A percentile compares a stretch with the other conserved stretches of the same genome.
phyloP scores from a whole-genome alignment of 2,797 vertebrate genomes.

The Paratrypauchen microcephalus region DNA sequence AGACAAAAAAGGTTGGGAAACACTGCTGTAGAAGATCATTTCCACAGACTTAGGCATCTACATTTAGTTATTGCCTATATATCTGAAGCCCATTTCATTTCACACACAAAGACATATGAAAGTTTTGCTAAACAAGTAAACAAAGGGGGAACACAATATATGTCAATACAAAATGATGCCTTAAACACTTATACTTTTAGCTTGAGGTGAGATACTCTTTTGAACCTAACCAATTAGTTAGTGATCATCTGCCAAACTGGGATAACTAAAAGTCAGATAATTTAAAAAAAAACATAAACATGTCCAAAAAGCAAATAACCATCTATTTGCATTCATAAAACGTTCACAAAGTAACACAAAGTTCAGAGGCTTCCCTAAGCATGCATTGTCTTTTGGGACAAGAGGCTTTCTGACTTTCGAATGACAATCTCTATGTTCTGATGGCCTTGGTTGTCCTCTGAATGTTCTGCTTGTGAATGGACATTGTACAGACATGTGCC shows the following conservation, averaged over 20 bases:
- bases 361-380: too few species aligned
- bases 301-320: too few species aligned
- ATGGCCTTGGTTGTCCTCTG: slow-evolving; percentile 54
- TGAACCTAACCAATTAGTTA: too few species aligned
- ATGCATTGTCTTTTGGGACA: too few species aligned
- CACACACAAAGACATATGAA: neutral
- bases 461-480: slow-evolving; percentile 16
- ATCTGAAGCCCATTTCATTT: slow-evolving; percentile 25
- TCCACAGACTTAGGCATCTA: slow-evolving; percentile 46
- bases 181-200: neutral
- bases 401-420: neutral
- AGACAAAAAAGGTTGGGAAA: too few species aligned
- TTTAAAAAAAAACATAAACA: too few species aligned
- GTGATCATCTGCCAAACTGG: too few species aligned
- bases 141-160: neutral
- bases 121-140: neutral
- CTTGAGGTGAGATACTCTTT: too few species aligned
- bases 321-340: neutral
- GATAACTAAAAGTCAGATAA: too few species aligned
- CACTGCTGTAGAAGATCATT: slow-evolving; percentile 67
- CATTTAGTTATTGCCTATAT: slow-evolving; percentile 26
- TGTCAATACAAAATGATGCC: neutral
- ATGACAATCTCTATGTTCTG: slow-evolving; percentile 21
- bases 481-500: slow-evolving; percentile 14
- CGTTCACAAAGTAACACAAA: neutral